Base-by-base conservation (phyloP, 2,797 vertebrate genomes). In the Garrulus glandarius region DNA sequence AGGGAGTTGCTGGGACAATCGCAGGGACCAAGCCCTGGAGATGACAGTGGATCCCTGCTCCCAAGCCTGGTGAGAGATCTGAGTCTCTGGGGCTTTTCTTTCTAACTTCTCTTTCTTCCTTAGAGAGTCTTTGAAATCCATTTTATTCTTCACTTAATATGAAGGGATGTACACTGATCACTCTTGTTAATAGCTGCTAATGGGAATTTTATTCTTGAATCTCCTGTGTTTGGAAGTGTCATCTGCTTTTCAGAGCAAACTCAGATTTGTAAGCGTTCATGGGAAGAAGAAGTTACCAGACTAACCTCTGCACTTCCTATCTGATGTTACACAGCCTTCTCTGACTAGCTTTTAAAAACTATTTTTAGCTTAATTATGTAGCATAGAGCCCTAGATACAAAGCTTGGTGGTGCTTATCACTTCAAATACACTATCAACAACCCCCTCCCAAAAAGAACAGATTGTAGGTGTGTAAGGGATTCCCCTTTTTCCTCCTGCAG, bases 101-200 rank as follows among this genome's bases (percentile, higher is more conserved):
- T 79, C 39, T 52, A 90, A 32, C 11, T 81, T 68, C 27, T 55
- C 22, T 65, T 89, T 57, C 32, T 57, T 94, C 59, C 36, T 75
- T 36, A 46, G 36, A 83, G 24, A 56, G 18, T 19, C 50, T 76
- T 84, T 12, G 3, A 74, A 65, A 92, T 84, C 29, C 34, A 64
- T 32, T 86, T 93, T 89, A 64, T 85, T 95, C 46, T 70, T 79
- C 44, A 72, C 27, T 91, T 78, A 39, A 13, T 71, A 60, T 1
- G 21, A 70, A 74, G 24, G 41, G n/a, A 55, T 74, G 84, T 93
- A 84, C 34, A 72, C 11, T 70, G 59, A 53, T 49, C 39, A 30
- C 63, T 91, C 60, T 57, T 83, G 77, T 61, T 92, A 96, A 93
- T 64, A 83, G 47, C 50, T 82, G 59, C 41, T 87, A 89, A 91